Base-by-base conservation (phyloP, 2,113 vertebrate genomes). In the Tachysurus vachellii region DNA sequence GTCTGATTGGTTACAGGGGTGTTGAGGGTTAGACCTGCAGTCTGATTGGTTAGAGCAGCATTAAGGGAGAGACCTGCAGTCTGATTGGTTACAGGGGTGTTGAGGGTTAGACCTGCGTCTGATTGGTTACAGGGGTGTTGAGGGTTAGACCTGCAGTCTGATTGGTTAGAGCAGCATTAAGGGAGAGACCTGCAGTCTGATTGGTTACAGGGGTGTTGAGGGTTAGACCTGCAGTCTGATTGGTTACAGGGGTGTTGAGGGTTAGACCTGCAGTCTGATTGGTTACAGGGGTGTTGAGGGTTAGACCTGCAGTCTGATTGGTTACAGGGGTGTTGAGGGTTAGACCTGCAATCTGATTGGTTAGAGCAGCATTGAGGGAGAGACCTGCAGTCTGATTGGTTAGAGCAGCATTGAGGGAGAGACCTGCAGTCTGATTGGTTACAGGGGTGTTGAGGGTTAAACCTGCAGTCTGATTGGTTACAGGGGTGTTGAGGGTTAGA, bases 401-500 rank as follows among this genome's bases (percentile, higher is more conserved):
- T 23, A 62, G 5, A 14, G 71, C 1, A 1, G 9, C 0, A 26
- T 23, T 11, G 21, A 13, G 73, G 3, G 11, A 42, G 4, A 21
- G 3, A 47, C 19, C 42, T 75, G 11, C 36, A 73, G 19, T 44
- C 2, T 44, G 1, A 73, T 44, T 44, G 42, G 44, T 47, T 75
- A 47, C 0, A 13, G 71, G 0, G 4, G 17, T 9, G 4, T 5
- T 19, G 3, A 26, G 9, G 8, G 42, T 26, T 8, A 21, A 42
- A 47, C 8, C 71, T 73, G 9, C 36, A 44, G 19, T 73, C 36
- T 23, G 19, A 50, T 47, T 12, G 42, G 21, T 75, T 12, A 47
- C 3, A 26, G 21, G 0, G 1, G 5, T 28, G 16, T 0, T 12
- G 13, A 3, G 19, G 8, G 10, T 23, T 5, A 0, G 28, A 68